Percentiles rank a stretch among this genome's conserved stretches.
These are phyloP conservation scores for Galagoides demidoff DNA, from an alignment of 2,797 vertebrate genomes.

Conservation along the genomic window DNA sequence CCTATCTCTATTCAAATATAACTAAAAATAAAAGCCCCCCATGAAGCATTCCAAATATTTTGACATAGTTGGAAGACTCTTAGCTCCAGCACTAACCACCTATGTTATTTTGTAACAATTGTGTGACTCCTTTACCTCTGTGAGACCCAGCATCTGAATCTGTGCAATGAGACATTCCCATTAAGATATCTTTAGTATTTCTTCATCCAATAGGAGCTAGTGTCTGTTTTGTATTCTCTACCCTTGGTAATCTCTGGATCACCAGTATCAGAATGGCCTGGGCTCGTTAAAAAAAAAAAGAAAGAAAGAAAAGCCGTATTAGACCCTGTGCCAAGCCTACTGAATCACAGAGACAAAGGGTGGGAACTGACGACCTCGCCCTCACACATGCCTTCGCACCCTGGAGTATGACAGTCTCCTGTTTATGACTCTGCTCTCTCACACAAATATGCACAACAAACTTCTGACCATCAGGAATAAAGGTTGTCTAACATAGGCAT, in stretches of 20 bases:
- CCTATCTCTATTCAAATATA: not conserved
- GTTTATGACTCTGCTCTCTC: too few species aligned
- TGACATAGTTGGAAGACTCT: not conserved
- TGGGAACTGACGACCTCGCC: not conserved
- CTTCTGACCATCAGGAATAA: not conserved
- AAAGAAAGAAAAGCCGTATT: not conserved
- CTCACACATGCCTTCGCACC: accelerated
- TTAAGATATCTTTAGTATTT: not conserved
- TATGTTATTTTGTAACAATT: too few species aligned
- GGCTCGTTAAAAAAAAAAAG: not conserved
- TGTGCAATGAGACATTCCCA: not conserved
- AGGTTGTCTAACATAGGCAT: not conserved
- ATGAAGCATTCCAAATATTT: not conserved
- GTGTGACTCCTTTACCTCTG: not conserved
- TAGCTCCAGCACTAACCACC: not conserved
- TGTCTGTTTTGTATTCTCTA: not conserved
- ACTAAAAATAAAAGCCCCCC: not conserved
- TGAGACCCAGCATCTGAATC: not conserved
- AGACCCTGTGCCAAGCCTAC: not conserved
- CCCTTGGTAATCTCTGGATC: not conserved
- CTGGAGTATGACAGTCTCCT: not conserved
- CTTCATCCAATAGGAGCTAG: not conserved
- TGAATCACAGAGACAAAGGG: not conserved
- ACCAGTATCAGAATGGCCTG: not conserved
- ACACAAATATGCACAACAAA: not conserved